phyloP scores from a whole-genome alignment of 2,888 invertebrate genomes.

The Pinctada fucata region DNA sequence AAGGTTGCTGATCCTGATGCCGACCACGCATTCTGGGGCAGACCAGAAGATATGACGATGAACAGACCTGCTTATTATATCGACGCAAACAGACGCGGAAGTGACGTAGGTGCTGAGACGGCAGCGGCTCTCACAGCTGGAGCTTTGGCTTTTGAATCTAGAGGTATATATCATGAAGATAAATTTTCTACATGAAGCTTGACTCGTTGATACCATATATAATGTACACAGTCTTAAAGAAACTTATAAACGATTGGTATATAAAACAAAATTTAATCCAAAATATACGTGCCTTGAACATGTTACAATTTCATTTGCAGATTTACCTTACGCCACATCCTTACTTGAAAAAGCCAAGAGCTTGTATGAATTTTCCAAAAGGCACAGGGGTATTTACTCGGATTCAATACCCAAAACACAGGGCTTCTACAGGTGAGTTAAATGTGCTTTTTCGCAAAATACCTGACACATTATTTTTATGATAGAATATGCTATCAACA shows the following conservation, averaged over 20 bases:
- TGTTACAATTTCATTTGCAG: not conserved
- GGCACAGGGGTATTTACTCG: conserved; percentile 35
- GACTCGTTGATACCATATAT: too few relatives aligned
- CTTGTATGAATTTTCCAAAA: conserved; percentile 44
- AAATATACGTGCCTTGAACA: too few relatives aligned
- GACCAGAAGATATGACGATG: conserved; percentile 81
- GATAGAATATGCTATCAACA: too few relatives aligned
- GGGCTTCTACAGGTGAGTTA: too few relatives aligned
- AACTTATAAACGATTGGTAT: too few relatives aligned
- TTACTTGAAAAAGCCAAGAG: conserved; percentile 29
- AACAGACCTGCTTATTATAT: conserved; percentile 80
- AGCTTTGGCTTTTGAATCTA: conserved; percentile 77
- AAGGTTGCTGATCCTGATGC: conserved; percentile 76
- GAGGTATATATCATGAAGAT: conserved; percentile 27
- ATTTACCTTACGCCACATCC: not conserved
- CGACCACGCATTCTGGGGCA: conserved; percentile 82
- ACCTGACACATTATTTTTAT: too few relatives aligned
- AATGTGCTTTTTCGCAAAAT: too few relatives aligned
- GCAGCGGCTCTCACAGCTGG: conserved; percentile 81
- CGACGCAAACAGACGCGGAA: conserved; percentile 79
- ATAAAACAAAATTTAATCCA: too few relatives aligned
- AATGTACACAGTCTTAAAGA: too few relatives aligned
- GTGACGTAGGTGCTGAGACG: conserved; percentile 81
- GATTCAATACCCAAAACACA: conserved; percentile 17
- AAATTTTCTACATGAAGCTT: too few relatives aligned